Conservation (phyloP, 1,140 invertebrate species). For the Neuroterus valhalla region DNA sequence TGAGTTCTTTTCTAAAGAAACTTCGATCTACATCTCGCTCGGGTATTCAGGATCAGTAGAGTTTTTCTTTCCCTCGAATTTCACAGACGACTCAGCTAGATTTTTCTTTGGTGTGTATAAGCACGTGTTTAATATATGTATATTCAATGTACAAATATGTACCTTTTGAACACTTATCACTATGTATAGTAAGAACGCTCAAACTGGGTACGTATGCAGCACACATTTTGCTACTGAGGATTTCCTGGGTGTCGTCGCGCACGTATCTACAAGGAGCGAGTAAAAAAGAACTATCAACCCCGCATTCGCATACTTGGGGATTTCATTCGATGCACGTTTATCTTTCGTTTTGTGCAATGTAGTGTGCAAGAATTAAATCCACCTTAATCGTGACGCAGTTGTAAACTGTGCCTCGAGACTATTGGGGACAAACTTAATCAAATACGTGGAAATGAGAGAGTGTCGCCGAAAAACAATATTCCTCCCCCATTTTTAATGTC, state of each 20-base stretch:
- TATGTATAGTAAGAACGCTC: constrained; percentile 16
- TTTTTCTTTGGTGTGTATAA: constrained; percentile 39
- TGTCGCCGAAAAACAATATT: constrained; percentile 36
- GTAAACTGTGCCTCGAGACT: constrained; percentile 7
- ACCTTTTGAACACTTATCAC: neutral
- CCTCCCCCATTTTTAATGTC: constrained; percentile 29
- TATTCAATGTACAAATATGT: constrained; percentile 2
- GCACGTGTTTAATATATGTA: constrained; percentile 32
- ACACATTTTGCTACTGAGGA: constrained; percentile 4
- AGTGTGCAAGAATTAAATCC: constrained; percentile 29
- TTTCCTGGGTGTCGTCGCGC: constrained; percentile 16
- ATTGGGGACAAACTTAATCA: constrained; percentile 7
- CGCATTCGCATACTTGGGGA: neutral
- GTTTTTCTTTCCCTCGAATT: constrained; percentile 46
- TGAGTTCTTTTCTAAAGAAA: neutral
- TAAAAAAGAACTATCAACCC: constrained; percentile 21
- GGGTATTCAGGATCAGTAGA: constrained; percentile 38
- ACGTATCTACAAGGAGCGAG: constrained; percentile 3
- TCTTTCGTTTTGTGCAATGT: constrained; percentile 23
- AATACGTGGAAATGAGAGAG: constrained; percentile 16
- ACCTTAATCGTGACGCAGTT: constrained; percentile 20
- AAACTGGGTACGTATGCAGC: neutral
- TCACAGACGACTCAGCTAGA: constrained; percentile 38
- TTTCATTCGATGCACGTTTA: constrained; percentile 28
- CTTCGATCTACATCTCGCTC: neutral